Percentiles rank a stretch among this genome's conserved stretches.
Conservation (phyloP, 1,140 invertebrate species). For the Drosophila lacteicornis region DNA sequence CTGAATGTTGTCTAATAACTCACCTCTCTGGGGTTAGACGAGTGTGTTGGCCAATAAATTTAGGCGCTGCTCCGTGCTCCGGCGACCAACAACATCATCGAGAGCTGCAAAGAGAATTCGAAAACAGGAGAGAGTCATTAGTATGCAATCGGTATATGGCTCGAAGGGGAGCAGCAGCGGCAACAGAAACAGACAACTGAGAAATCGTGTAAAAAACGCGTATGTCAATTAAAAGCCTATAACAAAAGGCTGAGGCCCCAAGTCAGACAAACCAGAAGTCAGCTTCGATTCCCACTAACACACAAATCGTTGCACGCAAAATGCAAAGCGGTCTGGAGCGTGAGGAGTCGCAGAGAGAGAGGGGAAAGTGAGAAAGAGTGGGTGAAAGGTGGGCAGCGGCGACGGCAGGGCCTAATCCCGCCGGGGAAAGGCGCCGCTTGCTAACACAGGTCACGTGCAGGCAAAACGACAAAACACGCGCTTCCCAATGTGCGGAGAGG, state of each 20-base stretch:
- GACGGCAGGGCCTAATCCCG: not conserved
- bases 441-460: conserved; percentile 73
- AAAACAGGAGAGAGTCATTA: conserved; percentile 53
- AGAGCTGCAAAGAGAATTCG: conserved; percentile 47
- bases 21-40: conserved; percentile 57
- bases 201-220: conserved; percentile 75
- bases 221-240: conserved; percentile 83
- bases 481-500: conserved; percentile 43
- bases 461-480: conserved; percentile 73
- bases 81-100: conserved; percentile 37
- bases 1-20: conserved; percentile 66
- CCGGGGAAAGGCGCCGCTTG: conserved; percentile 34
- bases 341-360: conserved; percentile 1
- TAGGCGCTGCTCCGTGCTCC: conserved; percentile 22
- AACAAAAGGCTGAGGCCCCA: conserved; percentile 52
- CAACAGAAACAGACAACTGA: conserved; percentile 29
- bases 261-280: conserved; percentile 54
- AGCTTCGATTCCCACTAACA: conserved; percentile 42
- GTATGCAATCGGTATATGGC: conserved; percentile 59
- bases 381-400: not conserved
- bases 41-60: conserved; percentile 62
- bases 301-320: conserved; percentile 78
- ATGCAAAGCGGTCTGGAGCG: conserved; percentile 65
- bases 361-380: not conserved
- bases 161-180: conserved; percentile 15